Evolutionary conservation across 2,888 invertebrate genomes (phyloP).

Genomic region (Melieria omissa): DNA sequence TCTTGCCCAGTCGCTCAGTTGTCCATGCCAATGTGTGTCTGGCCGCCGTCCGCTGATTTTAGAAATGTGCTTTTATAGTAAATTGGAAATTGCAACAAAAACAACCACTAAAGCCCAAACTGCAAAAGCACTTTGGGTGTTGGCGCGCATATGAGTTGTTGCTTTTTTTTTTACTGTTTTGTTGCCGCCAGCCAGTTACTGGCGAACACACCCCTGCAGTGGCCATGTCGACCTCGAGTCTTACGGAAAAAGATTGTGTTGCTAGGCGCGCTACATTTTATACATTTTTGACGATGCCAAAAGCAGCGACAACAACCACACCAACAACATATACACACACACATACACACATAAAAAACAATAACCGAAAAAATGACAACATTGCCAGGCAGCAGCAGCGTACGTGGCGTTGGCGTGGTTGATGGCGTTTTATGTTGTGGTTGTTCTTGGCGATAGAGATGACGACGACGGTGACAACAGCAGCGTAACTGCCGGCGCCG

Average conservation of each 20-base stretch:
- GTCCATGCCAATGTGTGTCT: too few relatives aligned
- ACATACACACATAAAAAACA: too few relatives aligned
- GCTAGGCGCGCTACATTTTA: neutral
- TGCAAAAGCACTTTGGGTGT: neutral
- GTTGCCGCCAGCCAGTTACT: too few relatives aligned
- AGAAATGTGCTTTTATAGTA: conserved; percentile 6
- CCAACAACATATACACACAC: too few relatives aligned
- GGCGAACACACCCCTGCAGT: too few relatives aligned
- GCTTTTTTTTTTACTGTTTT: neutral
- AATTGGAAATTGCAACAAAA: conserved; percentile 29
- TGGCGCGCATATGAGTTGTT: neutral
- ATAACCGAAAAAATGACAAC: too few relatives aligned
- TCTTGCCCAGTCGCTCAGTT: too few relatives aligned
- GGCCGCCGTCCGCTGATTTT: neutral
- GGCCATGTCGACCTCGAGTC: too few relatives aligned
- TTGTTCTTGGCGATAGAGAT: neutral
- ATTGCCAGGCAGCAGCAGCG: neutral
- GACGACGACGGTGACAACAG: neutral
- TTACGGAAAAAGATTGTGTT: neutral
- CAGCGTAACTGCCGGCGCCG: neutral
- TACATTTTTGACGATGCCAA: neutral
- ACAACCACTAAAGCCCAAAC: too few relatives aligned
- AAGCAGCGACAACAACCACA: too few relatives aligned
- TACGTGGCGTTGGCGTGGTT: neutral
- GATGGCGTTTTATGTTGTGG: neutral